Base-by-base conservation (phyloP, 2,888 invertebrate genomes). In the Scrobipalpa atriplicella region DNA sequence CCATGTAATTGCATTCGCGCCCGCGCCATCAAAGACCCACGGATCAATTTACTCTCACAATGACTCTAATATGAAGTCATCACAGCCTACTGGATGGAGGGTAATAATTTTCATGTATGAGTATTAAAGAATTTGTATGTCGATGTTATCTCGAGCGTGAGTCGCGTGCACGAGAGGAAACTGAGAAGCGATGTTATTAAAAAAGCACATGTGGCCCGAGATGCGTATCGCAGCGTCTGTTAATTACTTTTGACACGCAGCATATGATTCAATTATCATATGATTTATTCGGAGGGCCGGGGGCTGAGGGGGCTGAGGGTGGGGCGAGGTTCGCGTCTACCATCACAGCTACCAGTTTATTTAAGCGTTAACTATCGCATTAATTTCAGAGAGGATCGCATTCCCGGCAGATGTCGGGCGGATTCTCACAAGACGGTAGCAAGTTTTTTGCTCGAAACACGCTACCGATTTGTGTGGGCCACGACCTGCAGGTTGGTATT, bases 201-300 rank as follows among this genome's bases (percentile, higher is more conserved):
- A 92, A 92, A 92, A 85, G 84, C 91, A 91, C 91, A 92, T 92
- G 91, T 90, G 89, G 81, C 80, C 73, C 81, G 82, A 90, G 91
- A 92, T 92, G 89, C 80, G 87, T 92, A 92, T 92, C 91, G 86
- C 92, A 89, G 85, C 83, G 84, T 80, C 82, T 86, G 90, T 91
- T 92, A 91, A 92, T 92, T 92, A 90, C 92, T 87, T 91, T 82
- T 91, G 92, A 92, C 92, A 89, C 83, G 89, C 90, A 87, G 92
- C 92, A 92, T 92, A 92, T 92, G 92, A 92, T 92, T 92, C 92
- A 92, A 92, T 92, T 92, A 92, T 87, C 89, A 83, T 89, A 92
- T 92, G 92, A 92, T 92, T 92, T 92, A 92, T 89, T 78, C 81
- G 77, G 76, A 80, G 76, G 78, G 83, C 82, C 82, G 86, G 29